A percentile compares a stretch with the other conserved stretches of the same genome.
phyloP scores from a whole-genome alignment of 1,140 invertebrate species.

The Drosophila prosaltans region DNA sequence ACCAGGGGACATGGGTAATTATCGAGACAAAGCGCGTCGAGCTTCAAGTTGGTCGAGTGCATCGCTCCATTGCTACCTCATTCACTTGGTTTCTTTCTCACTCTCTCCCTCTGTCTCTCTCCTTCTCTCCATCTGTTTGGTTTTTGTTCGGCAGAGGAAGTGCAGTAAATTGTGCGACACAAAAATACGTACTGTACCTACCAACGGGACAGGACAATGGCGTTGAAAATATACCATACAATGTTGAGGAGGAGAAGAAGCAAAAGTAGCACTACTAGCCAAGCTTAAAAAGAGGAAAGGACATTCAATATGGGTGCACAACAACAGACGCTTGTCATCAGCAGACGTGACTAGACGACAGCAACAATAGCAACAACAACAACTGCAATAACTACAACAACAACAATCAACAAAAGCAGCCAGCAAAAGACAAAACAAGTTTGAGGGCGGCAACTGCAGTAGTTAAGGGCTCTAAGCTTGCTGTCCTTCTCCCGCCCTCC shows the following conservation, averaged over 20 bases:
- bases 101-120: background rate
- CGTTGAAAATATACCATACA: conserved; percentile 58
- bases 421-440: conserved; percentile 50
- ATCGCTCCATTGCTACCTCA: conserved; percentile 6
- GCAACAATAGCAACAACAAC: conserved; percentile 31
- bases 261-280: conserved; percentile 1
- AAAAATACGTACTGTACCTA: conserved; percentile 53
- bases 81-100: background rate
- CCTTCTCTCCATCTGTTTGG: background rate
- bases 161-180: conserved; percentile 63
- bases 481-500: too few relatives aligned
- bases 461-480: background rate
- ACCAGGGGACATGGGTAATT: conserved; percentile 58
- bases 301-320: conserved; percentile 57
- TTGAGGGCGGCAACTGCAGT: conserved; percentile 13
- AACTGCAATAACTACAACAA: conserved; percentile 26
- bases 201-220: conserved; percentile 44
- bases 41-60: conserved; percentile 46
- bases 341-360: conserved; percentile 58
- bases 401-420: conserved; percentile 20
- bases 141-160: conserved; percentile 49
- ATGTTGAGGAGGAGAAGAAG: conserved; percentile 12
- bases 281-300: conserved; percentile 22
- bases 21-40: conserved; percentile 52
- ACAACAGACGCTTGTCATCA: conserved; percentile 56